Percentiles rank a stretch among this genome's conserved stretches.
Evolutionary conservation across 2,888 invertebrate genomes (phyloP).

Genomic region (Drosophila monieri): DNA sequence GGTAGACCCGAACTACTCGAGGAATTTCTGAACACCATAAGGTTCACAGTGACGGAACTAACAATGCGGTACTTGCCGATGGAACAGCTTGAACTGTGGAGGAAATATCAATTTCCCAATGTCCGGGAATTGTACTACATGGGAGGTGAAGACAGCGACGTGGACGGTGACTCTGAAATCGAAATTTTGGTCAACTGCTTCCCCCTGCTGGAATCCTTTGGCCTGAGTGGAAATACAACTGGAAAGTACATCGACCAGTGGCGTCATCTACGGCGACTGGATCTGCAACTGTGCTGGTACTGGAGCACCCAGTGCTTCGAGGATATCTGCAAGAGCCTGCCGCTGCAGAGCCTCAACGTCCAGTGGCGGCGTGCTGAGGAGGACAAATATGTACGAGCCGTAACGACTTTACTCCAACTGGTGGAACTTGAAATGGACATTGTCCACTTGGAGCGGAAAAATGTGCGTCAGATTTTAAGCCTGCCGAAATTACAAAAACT

Average conservation of each 20-base stretch:
- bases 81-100: slow-evolving; percentile 18
- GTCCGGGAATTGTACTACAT: slow-evolving; percentile 14
- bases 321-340: slow-evolving; percentile 25
- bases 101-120: slow-evolving; percentile 10
- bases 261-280: slow-evolving; percentile 24
- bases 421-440: slow-evolving; percentile 35
- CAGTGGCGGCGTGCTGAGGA: slow-evolving; percentile 23
- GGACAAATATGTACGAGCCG: slow-evolving; percentile 9
- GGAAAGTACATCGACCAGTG: slow-evolving; percentile 25
- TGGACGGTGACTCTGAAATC: slow-evolving; percentile 18
- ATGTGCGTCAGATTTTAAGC: slow-evolving; percentile 6
- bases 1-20: not conserved
- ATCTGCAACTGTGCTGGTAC: slow-evolving; percentile 35
- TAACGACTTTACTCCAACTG: slow-evolving; percentile 5
- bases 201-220: slow-evolving; percentile 22
- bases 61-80: slow-evolving; percentile 15
- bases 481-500: slow-evolving; percentile 24
- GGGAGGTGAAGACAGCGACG: slow-evolving; percentile 13
- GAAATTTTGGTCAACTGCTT: slow-evolving; percentile 20
- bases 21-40: slow-evolving; percentile 18
- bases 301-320: slow-evolving; percentile 6
- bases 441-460: slow-evolving; percentile 11
- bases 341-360: slow-evolving; percentile 12
- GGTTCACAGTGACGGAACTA: slow-evolving; percentile 6
- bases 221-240: slow-evolving; percentile 21